Conservation (phyloP, 53 echinoderm and acorn worm species). For the Astropecten irregularis region DNA sequence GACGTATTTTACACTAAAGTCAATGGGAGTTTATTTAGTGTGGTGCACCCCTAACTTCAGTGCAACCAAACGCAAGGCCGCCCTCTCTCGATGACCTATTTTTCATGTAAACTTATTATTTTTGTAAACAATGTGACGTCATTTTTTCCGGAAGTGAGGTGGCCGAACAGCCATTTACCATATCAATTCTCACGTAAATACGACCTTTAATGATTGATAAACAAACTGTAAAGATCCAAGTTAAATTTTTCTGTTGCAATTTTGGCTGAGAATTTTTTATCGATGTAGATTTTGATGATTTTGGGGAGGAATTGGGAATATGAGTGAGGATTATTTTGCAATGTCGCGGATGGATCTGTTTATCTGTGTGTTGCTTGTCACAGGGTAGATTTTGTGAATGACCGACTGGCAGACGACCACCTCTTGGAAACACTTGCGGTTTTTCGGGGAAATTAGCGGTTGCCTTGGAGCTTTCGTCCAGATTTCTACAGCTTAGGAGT, state of each 20-base stretch:
- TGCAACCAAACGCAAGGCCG: too few species aligned
- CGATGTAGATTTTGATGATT: neutral
- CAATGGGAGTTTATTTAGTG: too few species aligned
- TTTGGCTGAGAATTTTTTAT: neutral
- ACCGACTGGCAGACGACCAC: neutral
- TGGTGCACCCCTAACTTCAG: too few species aligned
- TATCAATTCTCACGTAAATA: constrained; percentile 12
- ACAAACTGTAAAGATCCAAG: neutral
- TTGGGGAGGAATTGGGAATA: neutral
- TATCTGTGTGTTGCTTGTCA: neutral
- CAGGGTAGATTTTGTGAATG: constrained; percentile 46
- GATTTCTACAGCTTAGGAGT: neutral
- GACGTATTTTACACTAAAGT: too few species aligned
- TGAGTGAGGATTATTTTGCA: constrained; percentile 5
- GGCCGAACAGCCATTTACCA: neutral
- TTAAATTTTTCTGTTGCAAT: neutral
- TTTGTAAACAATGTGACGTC: constrained; percentile 47
- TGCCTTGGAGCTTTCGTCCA: too few species aligned
- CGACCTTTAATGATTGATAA: too few species aligned
- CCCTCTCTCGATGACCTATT: constrained; percentile 41
- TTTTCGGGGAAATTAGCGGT: constrained; percentile 8
- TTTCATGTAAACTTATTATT: neutral
- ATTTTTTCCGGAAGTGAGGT: constrained; percentile 39
- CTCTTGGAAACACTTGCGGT: neutral
- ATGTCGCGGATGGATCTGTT: neutral